phyloP scores from a whole-genome alignment of 2,888 invertebrate species.

The Amiota communis region DNA sequence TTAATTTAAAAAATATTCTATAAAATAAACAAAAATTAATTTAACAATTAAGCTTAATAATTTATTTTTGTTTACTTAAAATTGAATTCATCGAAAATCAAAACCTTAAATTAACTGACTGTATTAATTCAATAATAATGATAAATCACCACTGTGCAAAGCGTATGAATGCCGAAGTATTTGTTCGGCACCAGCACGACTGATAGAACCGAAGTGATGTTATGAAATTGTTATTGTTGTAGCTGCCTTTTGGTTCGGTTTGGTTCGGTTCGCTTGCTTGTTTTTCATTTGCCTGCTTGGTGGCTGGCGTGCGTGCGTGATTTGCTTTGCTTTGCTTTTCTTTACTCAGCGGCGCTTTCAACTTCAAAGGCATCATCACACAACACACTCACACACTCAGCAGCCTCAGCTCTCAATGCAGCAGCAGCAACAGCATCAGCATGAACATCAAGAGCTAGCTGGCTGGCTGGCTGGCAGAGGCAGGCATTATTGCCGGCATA shows the following conservation, averaged over 20 bases:
- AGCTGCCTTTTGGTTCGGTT: not conserved
- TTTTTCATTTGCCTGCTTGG: constrained; percentile 1
- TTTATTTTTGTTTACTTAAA: too few species aligned
- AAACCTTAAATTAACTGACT: too few species aligned
- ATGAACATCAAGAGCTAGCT: constrained; percentile 46
- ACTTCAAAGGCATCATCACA: not conserved
- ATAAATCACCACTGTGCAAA: not conserved
- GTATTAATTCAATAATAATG: too few species aligned
- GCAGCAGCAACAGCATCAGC: not conserved
- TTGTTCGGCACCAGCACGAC: not conserved
- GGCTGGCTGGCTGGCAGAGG: constrained; percentile 4
- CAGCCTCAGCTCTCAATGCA: too few species aligned
- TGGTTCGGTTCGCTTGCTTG: not conserved
- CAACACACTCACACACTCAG: not conserved
- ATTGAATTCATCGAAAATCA: too few species aligned
- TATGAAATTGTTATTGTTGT: not conserved
- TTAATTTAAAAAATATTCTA: too few species aligned
- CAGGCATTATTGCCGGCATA: not conserved
- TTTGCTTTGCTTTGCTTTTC: constrained; percentile 7
- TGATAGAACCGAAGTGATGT: constrained; percentile 43
- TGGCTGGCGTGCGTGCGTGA: not conserved
- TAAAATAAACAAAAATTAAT: too few species aligned
- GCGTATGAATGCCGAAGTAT: not conserved
- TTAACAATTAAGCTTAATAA: too few species aligned
- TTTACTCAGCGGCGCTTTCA: constrained; percentile 6